Evolutionary conservation across 2,113 vertebrate species (phyloP), one percentile per base, ranked within the genome.

Genomic region (Anseranas semipalmata): DNA sequence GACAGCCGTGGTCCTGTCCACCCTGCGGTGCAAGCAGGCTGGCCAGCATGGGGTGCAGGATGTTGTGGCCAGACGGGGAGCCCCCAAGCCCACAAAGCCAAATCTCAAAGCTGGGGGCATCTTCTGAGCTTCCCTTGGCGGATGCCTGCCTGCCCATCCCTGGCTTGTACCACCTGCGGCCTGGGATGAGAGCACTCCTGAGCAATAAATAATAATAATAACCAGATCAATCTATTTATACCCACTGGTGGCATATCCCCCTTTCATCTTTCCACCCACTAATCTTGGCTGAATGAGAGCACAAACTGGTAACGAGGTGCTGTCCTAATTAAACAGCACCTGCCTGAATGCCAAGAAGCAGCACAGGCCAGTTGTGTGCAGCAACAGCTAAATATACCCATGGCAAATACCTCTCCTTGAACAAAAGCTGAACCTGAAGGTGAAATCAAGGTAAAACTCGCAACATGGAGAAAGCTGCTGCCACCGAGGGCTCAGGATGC

Each of bases 291-390:
- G 76, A 96, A 87, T 7, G 39, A 95, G 90, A 65, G 76, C 80
- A 39, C 39, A 66, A 59, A 71, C 30, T n/a, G 68, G 76, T 84
- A 78, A 94, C 2, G 53, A 93, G 92, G 84, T 75, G 91, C 73
- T 85, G 56, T 65, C 92, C 90, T 95, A 93, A 96, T 93, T 93
- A 95, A 96, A 85, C 92, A 82, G 56, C 58, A 79, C 39, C 75
- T 77, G 72, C 85, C 65, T 85, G 59, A 84, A 92, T 78, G 86
- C 86, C 85, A 96, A 82, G 85, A 37, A 84, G 81, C 68, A 52
- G 92, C 66, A 46, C 2, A 0, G 73, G 94, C 70, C 73, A 79
- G 84, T 65, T 78, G 86, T 82, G 84, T 37, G 65, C 84, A 22
- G 80, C 89, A 79, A 48, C 56, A 65, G 93, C 89, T 95, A 82